Evolutionary conservation across 2,113 vertebrate genomes (phyloP).

Genomic region (Leptosomus discolor): DNA sequence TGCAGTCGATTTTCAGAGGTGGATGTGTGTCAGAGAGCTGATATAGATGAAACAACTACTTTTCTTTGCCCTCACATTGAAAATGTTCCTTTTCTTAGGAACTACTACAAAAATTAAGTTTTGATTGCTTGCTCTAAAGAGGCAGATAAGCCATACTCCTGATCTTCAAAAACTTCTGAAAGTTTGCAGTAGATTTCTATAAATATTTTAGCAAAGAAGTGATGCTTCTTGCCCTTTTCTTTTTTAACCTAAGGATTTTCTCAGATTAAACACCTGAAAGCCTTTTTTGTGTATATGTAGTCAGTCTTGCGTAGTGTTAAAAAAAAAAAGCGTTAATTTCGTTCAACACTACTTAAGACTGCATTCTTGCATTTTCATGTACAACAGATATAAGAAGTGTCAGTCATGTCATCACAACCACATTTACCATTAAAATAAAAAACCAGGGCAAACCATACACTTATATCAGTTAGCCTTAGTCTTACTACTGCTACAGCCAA

Average conservation of each 20-base stretch:
- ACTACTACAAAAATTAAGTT: not conserved
- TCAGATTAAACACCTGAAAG: not conserved
- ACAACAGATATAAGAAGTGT: not conserved
- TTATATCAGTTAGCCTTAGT: not conserved
- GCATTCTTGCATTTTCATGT: not conserved
- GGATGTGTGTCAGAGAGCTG: not conserved
- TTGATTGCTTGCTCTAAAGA: not conserved
- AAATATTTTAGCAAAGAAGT: slow-evolving; percentile 37
- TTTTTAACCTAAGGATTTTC: not conserved
- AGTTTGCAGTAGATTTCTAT: slow-evolving; percentile 15
- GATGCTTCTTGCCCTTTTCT: not conserved
- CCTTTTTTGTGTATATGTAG: not conserved
- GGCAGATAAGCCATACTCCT: not conserved
- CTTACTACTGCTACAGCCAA: not conserved
- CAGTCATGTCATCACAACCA: not conserved
- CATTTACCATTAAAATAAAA: not conserved
- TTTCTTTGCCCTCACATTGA: not conserved
- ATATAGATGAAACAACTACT: not conserved
- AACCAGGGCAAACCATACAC: not conserved
- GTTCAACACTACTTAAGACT: not conserved
- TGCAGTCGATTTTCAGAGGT: not conserved
- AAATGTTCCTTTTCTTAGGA: not conserved
- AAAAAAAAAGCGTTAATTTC: not conserved
- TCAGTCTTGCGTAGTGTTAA: not conserved
- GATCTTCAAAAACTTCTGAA: slow-evolving; percentile 16